These are phyloP conservation scores for Allacma fusca DNA, from an alignment of 2,888 invertebrate species.

Conservation along the genomic window DNA sequence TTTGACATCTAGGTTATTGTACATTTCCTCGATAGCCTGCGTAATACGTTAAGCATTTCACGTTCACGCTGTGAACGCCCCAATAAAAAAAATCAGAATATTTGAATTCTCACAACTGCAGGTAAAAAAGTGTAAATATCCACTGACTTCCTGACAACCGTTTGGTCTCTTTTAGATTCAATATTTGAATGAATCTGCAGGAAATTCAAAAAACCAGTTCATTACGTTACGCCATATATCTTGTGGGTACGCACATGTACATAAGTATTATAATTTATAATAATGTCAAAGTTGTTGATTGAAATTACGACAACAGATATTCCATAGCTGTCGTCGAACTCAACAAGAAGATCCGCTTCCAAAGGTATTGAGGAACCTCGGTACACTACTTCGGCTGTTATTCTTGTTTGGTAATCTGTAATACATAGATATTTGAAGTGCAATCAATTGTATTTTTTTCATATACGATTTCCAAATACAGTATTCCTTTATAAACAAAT, in stretches of 20 bases:
- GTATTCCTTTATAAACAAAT: too few relatives aligned
- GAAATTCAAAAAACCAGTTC: too few relatives aligned
- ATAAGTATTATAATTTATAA: too few relatives aligned
- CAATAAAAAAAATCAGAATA: too few relatives aligned
- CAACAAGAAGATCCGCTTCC: slow-evolving; percentile 56
- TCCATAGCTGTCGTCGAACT: slow-evolving; percentile 52
- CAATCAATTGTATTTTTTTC: too few relatives aligned
- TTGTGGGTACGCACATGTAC: too few relatives aligned
- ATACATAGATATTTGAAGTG: too few relatives aligned
- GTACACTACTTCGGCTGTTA: slow-evolving; percentile 54
- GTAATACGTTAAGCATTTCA: background rate
- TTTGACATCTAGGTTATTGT: slow-evolving; percentile 30
- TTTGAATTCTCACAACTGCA: slow-evolving; percentile 51
- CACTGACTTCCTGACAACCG: slow-evolving; percentile 54
- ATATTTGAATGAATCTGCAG: slow-evolving; percentile 38
- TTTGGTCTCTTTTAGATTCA: slow-evolving; percentile 48
- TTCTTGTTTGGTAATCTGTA: slow-evolving; percentile 45
- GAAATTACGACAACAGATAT: slow-evolving; percentile 46
- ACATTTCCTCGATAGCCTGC: slow-evolving; percentile 22
- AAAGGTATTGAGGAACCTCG: slow-evolving; percentile 49
- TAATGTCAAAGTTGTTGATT: too few relatives aligned
- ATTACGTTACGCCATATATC: too few relatives aligned
- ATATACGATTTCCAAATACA: too few relatives aligned
- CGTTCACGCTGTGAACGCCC: too few relatives aligned
- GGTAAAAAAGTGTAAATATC: slow-evolving; percentile 57